Percentiles rank a stretch among this genome's conserved stretches.
Conservation (phyloP, 2,888 invertebrate genomes). For the Polydrusus cervinus region DNA sequence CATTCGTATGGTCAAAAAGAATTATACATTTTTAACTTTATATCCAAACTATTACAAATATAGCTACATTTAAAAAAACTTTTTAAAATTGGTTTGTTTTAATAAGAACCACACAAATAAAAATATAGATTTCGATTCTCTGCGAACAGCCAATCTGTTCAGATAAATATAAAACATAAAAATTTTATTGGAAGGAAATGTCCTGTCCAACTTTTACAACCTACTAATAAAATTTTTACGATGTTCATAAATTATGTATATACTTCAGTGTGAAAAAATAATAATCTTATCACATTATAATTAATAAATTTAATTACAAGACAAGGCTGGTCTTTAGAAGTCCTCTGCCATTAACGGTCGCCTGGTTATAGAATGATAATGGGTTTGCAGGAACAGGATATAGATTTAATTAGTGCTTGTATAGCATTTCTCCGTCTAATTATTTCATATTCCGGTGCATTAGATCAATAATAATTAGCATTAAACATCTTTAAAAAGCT, state of each 20-base stretch:
- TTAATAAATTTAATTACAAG: background rate
- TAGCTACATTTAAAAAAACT: too few species aligned
- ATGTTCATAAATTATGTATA: background rate
- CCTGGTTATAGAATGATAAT: background rate
- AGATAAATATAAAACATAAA: conserved; percentile 5
- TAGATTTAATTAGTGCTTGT: conserved; percentile 9
- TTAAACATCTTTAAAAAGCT: background rate
- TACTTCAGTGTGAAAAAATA: background rate
- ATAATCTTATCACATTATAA: background rate
- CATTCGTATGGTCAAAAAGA: too few species aligned
- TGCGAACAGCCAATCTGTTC: background rate
- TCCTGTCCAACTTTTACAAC: background rate
- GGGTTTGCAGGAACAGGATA: conserved; percentile 15
- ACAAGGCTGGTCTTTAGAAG: background rate
- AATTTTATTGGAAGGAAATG: background rate
- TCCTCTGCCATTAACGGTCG: background rate
- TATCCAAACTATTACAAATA: too few species aligned
- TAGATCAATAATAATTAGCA: background rate
- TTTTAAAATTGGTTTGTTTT: too few species aligned
- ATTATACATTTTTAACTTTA: too few species aligned
- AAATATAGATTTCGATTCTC: background rate
- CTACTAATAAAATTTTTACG: background rate
- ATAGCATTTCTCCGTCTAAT: conserved; percentile 9
- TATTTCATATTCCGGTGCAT: background rate
- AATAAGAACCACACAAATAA: too few species aligned